phyloP scores from a whole-genome alignment of 2,113 vertebrate species.

The Barnardius zonarius region DNA sequence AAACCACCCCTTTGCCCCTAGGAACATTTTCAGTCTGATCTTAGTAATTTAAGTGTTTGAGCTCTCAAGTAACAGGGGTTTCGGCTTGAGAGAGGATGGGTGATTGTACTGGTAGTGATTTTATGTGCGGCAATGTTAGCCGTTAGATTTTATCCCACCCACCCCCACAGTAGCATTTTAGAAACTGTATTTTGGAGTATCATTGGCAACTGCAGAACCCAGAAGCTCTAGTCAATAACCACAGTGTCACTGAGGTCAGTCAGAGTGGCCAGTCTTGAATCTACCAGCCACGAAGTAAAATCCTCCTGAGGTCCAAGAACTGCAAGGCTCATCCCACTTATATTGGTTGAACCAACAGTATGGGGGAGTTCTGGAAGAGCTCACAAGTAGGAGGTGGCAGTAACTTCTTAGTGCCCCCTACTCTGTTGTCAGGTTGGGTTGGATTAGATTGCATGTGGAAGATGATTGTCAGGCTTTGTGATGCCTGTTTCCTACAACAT shows the following conservation, averaged over 20 bases:
- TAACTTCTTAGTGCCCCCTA: not conserved
- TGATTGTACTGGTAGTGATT: not conserved
- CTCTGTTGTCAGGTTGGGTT: not conserved
- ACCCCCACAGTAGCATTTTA: not conserved
- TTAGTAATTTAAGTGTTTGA: not conserved
- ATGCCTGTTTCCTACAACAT: not conserved
- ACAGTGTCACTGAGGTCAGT: not conserved
- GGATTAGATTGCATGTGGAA: not conserved
- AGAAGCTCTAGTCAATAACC: not conserved
- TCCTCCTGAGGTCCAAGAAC: not conserved
- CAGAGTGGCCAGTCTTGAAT: not conserved
- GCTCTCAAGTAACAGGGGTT: not conserved
- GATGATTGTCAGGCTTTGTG: fast-evolving
- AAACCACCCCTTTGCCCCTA: not conserved
- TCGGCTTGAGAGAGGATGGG: not conserved
- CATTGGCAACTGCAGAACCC: not conserved
- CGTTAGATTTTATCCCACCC: not conserved
- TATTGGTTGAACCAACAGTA: not conserved
- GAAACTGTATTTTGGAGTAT: not conserved
- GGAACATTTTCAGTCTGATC: not conserved
- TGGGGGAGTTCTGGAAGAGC: not conserved
- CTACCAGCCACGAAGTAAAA: not conserved
- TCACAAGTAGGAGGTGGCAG: not conserved
- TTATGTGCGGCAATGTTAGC: not conserved
- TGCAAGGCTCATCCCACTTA: not conserved